A percentile compares a stretch with the other conserved stretches of the same genome.
phyloP scores from a whole-genome alignment of 1,140 invertebrate species.

The Orussus abietinus region DNA sequence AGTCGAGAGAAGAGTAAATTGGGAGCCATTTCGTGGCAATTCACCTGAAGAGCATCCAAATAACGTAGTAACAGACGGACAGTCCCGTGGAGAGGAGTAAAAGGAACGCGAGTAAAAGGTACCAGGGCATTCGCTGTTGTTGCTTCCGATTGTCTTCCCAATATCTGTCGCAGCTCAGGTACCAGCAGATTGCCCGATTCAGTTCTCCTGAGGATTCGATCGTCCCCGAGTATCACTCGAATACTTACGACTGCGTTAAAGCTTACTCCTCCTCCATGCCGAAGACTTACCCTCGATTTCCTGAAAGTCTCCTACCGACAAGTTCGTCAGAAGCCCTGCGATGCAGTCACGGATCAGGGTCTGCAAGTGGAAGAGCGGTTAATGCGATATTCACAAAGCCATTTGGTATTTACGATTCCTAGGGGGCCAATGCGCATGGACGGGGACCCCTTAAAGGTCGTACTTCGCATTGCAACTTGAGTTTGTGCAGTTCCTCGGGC shows the following conservation, averaged over 20 bases:
- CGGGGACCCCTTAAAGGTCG: too few relatives aligned
- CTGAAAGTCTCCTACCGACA: slow-evolving; percentile 77
- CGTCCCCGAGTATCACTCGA: slow-evolving; percentile 18
- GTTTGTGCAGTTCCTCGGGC: slow-evolving; percentile 71
- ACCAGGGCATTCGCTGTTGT: slow-evolving; percentile 75
- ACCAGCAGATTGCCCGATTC: slow-evolving; percentile 85
- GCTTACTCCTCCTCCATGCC: not conserved
- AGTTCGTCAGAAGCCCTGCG: slow-evolving; percentile 69
- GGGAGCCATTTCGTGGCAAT: slow-evolving; percentile 37
- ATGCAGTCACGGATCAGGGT: slow-evolving; percentile 71
- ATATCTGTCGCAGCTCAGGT: slow-evolving; percentile 85
- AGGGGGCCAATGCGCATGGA: too few relatives aligned
- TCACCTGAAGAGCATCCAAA: slow-evolving; percentile 87
- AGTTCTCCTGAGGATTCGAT: slow-evolving; percentile 80
- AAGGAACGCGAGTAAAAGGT: slow-evolving; percentile 67
- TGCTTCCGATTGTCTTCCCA: slow-evolving; percentile 80
- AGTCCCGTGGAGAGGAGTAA: slow-evolving; percentile 75
- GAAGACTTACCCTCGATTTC: slow-evolving; percentile 72
- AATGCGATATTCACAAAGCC: too few relatives aligned
- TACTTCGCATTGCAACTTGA: slow-evolving; percentile 69
- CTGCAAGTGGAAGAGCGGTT: slow-evolving; percentile 39
- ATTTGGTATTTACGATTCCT: too few relatives aligned
- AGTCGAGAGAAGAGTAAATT: slow-evolving; percentile 13
- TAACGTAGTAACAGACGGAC: slow-evolving; percentile 84
- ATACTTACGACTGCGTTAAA: slow-evolving; percentile 6